phyloP scores from a whole-genome alignment of 2,797 vertebrate species.

The Urocyon cinereoargenteus region DNA sequence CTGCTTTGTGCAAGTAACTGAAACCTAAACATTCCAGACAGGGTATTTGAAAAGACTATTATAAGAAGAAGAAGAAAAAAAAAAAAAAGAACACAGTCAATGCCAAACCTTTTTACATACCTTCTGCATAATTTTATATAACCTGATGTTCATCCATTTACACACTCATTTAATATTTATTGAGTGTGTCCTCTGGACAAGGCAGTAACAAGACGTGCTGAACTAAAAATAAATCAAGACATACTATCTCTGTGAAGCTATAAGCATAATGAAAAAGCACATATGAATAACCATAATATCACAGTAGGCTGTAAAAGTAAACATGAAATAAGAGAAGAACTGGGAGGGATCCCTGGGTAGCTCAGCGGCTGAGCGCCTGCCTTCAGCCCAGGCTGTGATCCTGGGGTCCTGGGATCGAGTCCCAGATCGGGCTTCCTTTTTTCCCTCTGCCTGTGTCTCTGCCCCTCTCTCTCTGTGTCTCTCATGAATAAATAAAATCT shows the following conservation, averaged over 20 bases:
- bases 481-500: too few relatives aligned
- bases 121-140: neutral
- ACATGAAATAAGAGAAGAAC: neutral
- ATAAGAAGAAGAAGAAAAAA: neutral
- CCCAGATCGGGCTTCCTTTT: too few relatives aligned
- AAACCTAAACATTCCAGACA: constrained; percentile 7
- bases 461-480: too few relatives aligned
- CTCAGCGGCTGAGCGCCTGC: too few relatives aligned
- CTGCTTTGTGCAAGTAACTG: neutral
- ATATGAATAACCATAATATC: neutral
- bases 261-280: neutral
- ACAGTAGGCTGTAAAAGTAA: neutral
- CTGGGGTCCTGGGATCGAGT: too few relatives aligned
- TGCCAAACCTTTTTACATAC: neutral
- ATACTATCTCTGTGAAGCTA: neutral
- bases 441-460: too few relatives aligned
- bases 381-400: too few relatives aligned
- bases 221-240: constrained; percentile 38
- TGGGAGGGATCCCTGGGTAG: too few relatives aligned
- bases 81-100: neutral
- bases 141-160: neutral
- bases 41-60: constrained; percentile 10
- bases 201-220: neutral
- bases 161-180: neutral
- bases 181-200: neutral